Conservation (phyloP, 1,140 invertebrate species). For the Drosophila erecta region DNA sequence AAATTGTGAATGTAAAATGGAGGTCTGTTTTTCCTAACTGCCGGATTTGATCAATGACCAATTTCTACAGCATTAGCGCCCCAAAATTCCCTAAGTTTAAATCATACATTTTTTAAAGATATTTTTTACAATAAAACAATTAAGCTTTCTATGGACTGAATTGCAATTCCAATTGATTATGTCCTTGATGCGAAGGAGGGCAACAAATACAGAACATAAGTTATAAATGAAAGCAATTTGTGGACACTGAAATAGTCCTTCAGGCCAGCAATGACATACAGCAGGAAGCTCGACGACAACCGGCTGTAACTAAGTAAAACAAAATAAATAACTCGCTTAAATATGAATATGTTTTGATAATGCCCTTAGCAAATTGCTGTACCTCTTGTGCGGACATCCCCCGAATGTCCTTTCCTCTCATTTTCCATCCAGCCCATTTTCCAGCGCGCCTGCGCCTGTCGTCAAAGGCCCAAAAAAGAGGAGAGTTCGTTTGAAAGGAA, state of each 20-base stretch:
- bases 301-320: conserved; percentile 33
- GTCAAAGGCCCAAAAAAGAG: conserved; percentile 12
- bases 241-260: conserved; percentile 1
- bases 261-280: not conserved
- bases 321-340: conserved; percentile 48
- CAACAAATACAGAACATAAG: not conserved
- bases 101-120: no score
- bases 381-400: conserved; percentile 40
- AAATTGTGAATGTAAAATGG: no score
- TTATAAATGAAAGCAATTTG: not conserved
- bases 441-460: conserved; percentile 30
- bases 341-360: conserved; percentile 51
- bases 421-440: conserved; percentile 20
- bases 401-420: conserved; percentile 11
- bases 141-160: not conserved
- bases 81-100: no score
- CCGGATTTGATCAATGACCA: no score
- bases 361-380: conserved; percentile 49
- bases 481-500: conserved; percentile 8
- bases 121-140: not conserved
- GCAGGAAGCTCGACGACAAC: conserved; percentile 14
- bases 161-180: no score
- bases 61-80: no score
- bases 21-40: no score
- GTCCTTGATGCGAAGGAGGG: no score